Conservation (phyloP, 2,888 invertebrate genomes). For the Zelleria hepariella region DNA sequence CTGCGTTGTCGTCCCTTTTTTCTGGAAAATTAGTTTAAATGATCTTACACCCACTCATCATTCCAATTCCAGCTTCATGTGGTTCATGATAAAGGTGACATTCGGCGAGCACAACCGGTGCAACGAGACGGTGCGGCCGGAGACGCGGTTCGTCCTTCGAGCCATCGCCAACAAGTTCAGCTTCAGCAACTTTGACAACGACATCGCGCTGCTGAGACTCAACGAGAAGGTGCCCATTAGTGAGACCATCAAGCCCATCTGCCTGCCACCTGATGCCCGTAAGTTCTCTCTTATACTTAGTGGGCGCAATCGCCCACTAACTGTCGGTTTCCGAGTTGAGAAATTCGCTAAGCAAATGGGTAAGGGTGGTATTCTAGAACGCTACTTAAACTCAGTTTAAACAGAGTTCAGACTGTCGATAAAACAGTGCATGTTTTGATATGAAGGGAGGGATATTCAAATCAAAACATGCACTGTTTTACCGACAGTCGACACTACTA, state of each 20-base stretch:
- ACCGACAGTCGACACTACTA: no score
- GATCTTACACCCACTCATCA: background rate
- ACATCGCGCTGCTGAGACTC: slow-evolving; percentile 85
- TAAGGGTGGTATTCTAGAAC: no score
- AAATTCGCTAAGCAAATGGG: no score
- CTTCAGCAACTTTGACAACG: slow-evolving; percentile 89
- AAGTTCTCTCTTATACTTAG: slow-evolving; percentile 36
- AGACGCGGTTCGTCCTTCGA: slow-evolving; percentile 83
- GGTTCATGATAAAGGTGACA: slow-evolving; percentile 93
- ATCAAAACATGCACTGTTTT: no score
- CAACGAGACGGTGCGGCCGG: slow-evolving; percentile 78
- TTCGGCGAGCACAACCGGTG: slow-evolving; percentile 91
- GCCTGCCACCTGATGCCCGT: slow-evolving; percentile 77
- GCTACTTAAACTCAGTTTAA: no score
- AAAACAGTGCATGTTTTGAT: no score
- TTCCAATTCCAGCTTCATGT: slow-evolving; percentile 80
- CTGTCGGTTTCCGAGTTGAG: no score
- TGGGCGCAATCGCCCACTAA: no score
- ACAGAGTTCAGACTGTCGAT: no score
- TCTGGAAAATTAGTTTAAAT: background rate
- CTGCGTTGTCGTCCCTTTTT: no score
- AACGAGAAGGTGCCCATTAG: slow-evolving; percentile 86
- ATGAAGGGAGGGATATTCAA: no score
- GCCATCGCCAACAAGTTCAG: slow-evolving; percentile 86
- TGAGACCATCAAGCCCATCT: slow-evolving; percentile 85